Base-by-base conservation (phyloP, 2,888 invertebrate species). In the Cryptocephalus primarius region DNA sequence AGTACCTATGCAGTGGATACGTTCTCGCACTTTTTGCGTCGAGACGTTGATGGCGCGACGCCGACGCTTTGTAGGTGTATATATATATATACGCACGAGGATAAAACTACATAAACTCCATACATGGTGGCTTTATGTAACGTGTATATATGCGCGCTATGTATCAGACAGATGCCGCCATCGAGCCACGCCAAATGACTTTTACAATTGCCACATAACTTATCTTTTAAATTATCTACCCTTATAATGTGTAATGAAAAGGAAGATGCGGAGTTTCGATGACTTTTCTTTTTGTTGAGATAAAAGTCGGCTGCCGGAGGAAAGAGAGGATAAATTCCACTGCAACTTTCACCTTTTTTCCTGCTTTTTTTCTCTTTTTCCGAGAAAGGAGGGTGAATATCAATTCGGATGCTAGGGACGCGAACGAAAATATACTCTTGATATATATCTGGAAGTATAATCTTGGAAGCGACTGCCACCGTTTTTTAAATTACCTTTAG, bases 201-300 rank as follows among this genome's bases (percentile, higher is more conserved):
- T 62, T 57, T 63, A 62, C 62, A 65, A 65, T 66, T 65, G 64
- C 64, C 59, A 47, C 59, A 62, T 65, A 64, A 65, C 60, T 64
- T 65, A 66, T 65, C 64, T 64, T 55, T 57, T 47, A 57, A 62
- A 63, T 63, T 61, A 64, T 65, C 62, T 65, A 62, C 61, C 60
- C 64, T 22, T 53, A 56, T 57, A 58, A 62, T 60, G 63, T 55
- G 53, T 55, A 57, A 61, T 60, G 63, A 63, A 64, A 55, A 47
- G 48, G 46, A 54, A 43, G 43, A 43, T 43, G 43, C 22, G 22
- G 14, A 42, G 42, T n/a, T 32, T 13, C 32, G 43, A 36, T 36
- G 36, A 12, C 12, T 42, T 33, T 42, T 42, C 33, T 33, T 42
- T 42, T 40, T 40, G 11, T 13, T n/a, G 11, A 36, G 12, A 36